These are phyloP conservation scores for Lepidochitona cinerea DNA, from an alignment of 2,888 invertebrate species.

Conservation along the genomic window DNA sequence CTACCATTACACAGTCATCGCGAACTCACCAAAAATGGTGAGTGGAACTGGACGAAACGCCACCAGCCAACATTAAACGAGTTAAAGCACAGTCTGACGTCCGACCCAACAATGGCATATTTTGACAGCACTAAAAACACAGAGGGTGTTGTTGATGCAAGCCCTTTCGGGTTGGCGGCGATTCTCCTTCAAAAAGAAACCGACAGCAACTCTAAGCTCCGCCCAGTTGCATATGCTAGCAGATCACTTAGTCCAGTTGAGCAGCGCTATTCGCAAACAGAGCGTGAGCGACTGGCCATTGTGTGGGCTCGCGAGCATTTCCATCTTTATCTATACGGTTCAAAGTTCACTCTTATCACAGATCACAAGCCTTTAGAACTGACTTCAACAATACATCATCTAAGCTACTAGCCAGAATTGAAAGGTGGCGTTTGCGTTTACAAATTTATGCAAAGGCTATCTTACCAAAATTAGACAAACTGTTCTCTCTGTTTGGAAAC, in stretches of 20 bases:
- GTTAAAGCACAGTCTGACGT: too few species aligned
- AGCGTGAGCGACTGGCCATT: conserved; percentile 12
- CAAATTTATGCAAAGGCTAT: conserved; percentile 1
- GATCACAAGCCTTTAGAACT: conserved; percentile 14
- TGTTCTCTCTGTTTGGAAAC: too few species aligned
- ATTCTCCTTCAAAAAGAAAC: neutral
- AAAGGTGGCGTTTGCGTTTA: neutral
- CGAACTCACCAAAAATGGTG: too few species aligned
- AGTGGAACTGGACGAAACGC: too few species aligned
- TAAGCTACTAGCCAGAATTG: neutral
- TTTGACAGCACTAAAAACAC: too few species aligned
- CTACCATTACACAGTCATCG: too few species aligned
- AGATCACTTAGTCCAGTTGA: neutral
- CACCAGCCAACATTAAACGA: too few species aligned
- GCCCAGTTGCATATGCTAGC: neutral
- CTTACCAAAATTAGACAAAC: too few species aligned
- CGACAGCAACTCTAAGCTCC: too few species aligned
- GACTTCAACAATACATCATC: neutral
- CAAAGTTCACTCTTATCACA: conserved; percentile 14
- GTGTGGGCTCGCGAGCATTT: conserved; percentile 19
- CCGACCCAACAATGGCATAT: too few species aligned
- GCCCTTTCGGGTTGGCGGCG: neutral
- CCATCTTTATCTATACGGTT: conserved; percentile 17
- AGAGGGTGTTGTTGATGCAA: too few species aligned
- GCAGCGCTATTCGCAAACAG: neutral